A percentile compares a stretch with the other conserved stretches of the same genome.
Evolutionary conservation across 2,888 invertebrate genomes (phyloP).

Genomic region (Matsumyia berberina): DNA sequence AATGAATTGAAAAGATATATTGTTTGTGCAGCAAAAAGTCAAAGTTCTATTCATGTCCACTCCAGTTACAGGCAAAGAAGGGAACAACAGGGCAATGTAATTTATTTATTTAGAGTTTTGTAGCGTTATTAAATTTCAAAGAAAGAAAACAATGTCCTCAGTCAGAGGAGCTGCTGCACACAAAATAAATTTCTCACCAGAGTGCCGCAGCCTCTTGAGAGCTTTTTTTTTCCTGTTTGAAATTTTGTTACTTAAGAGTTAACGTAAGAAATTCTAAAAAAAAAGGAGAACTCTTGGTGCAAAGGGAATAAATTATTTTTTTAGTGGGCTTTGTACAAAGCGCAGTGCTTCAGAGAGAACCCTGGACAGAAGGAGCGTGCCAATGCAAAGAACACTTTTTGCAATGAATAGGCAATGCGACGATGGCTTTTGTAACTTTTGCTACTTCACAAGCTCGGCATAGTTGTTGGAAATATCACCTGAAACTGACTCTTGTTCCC

Average conservation of each 20-base stretch:
- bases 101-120: constrained; percentile 16
- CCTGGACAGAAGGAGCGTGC: constrained; percentile 67
- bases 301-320: constrained; percentile 69
- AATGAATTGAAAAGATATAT: constrained; percentile 8
- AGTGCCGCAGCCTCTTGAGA: constrained; percentile 51
- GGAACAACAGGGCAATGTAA: constrained; percentile 5
- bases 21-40: constrained; percentile 17
- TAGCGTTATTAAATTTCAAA: constrained; percentile 38
- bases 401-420: constrained; percentile 53
- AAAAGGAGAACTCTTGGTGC: constrained; percentile 46
- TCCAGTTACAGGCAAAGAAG: constrained; percentile 8
- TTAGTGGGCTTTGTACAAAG: constrained; percentile 8
- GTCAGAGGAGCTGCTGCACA: constrained; percentile 9
- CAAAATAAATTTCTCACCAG: constrained; percentile 24
- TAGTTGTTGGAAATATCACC: constrained; percentile 62
- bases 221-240: constrained; percentile 38
- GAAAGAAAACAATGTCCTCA: constrained; percentile 36
- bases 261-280: constrained; percentile 51
- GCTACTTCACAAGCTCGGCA: constrained; percentile 46
- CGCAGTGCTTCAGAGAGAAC: constrained; percentile 25
- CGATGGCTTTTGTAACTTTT: constrained; percentile 32
- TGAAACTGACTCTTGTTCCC: constrained; percentile 56
- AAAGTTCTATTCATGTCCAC: constrained; percentile 1
- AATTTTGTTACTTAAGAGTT: constrained; percentile 66
- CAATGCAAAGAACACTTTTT: constrained; percentile 54